A percentile compares a stretch with the other conserved stretches of the same genome.
Conservation (phyloP, 2,888 invertebrate species). For the Nesidiocoris tenuis region DNA sequence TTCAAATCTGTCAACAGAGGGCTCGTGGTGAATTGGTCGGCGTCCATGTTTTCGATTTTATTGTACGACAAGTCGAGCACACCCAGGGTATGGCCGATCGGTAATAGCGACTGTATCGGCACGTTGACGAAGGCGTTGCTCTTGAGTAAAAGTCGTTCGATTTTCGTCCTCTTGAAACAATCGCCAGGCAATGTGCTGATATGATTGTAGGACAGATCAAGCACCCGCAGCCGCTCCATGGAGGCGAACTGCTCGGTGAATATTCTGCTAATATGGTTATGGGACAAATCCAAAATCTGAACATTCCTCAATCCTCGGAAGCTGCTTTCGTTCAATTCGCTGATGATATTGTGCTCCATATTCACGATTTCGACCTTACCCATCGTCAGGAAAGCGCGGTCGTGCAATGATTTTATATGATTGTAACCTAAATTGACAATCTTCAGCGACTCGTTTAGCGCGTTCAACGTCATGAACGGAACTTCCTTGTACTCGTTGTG, state of each 20-base stretch:
- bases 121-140: constrained; percentile 74
- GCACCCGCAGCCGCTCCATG: constrained; percentile 68
- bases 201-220: constrained; percentile 71
- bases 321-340: constrained; percentile 69
- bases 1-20: constrained; percentile 76
- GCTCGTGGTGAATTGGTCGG: constrained; percentile 80
- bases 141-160: constrained; percentile 78
- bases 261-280: constrained; percentile 72
- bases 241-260: constrained; percentile 78
- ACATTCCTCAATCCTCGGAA: constrained; percentile 72
- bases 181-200: constrained; percentile 73
- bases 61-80: constrained; percentile 77
- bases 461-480: constrained; percentile 65
- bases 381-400: constrained; percentile 71
- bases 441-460: constrained; percentile 64
- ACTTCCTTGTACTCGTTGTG: constrained; percentile 65
- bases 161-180: constrained; percentile 73
- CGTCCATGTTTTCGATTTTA: constrained; percentile 80
- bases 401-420: constrained; percentile 67
- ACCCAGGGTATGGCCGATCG: constrained; percentile 74
- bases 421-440: constrained; percentile 74
- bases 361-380: constrained; percentile 71
- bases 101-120: constrained; percentile 73
- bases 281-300: constrained; percentile 76
- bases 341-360: constrained; percentile 72